Evolutionary conservation across 1,140 invertebrate species (phyloP), one percentile per base, ranked within the genome.

Genomic region (Dreissena polymorpha): DNA sequence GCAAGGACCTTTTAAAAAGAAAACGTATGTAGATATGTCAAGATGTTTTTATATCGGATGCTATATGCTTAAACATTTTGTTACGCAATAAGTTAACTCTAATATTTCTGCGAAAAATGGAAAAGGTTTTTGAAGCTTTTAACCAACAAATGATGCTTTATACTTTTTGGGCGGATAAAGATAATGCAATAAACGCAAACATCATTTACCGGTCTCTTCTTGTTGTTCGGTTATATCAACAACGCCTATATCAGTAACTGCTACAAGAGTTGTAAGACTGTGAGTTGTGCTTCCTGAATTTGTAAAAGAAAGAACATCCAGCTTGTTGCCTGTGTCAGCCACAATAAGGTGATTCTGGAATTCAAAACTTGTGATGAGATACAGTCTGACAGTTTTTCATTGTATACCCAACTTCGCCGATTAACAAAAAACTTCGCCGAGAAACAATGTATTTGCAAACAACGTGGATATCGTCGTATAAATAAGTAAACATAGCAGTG

Each of bases 331-430:
- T 12, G 12, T 74, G 51, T 74, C 55, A 8, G 57, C 72, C 0
- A 74, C 53, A 2, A 63, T 39, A 25, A 74, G 29, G n/a, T 63
- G 53, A 23, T 72, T 72, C 70, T 72, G 69, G 50, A 50, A 71
- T 53, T 3, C 14, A 72, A 55, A 23, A 72, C 53, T 23, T 1
- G 27, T n/a, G n/a, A n/a, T 55, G 27, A 1, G 23, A n/a, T n/a
- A n/a, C n/a, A n/a, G n/a, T n/a, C n/a, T n/a, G n/a, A n/a, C n/a
- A n/a, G n/a, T 3, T n/a, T n/a, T 65, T 10, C 7, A 65, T 65
- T n/a, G 8, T 10, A 65, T 10, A n/a, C 27, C 7, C n/a, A 23
- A 65, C 8, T n/a, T 8, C 8, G 8, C 10, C 27, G 10, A 65
- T n/a, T n/a, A n/a, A n/a, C n/a, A n/a, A n/a, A n/a, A n/a, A n/a